A percentile compares a stretch with the other conserved stretches of the same genome.
These are phyloP conservation scores for Chelon labrosus DNA, from an alignment of 2,797 vertebrate genomes.

Conservation along the genomic window DNA sequence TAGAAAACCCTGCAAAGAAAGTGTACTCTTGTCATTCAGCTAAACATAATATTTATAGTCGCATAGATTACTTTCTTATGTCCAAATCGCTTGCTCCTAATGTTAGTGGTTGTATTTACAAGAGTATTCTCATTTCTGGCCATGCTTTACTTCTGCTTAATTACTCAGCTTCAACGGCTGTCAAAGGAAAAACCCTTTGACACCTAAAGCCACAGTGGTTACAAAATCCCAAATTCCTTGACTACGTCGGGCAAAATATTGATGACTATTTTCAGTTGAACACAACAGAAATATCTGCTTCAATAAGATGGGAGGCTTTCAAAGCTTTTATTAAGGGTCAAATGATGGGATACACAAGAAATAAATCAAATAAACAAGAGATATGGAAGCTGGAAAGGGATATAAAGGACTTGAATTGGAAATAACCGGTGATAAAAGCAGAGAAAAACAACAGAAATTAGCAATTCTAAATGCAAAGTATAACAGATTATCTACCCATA, in stretches of 20 bases:
- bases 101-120: neutral
- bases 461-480: too few species aligned
- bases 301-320: neutral
- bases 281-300: too few species aligned
- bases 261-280: neutral
- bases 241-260: too few species aligned
- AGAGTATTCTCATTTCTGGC: neutral
- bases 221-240: too few species aligned
- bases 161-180: neutral
- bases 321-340: neutral
- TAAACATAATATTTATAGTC: neutral
- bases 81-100: neutral
- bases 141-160: neutral
- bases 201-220: too few species aligned
- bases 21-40: neutral
- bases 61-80: constrained; percentile 7
- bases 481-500: too few species aligned
- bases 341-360: too few species aligned
- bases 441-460: too few species aligned
- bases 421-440: too few species aligned
- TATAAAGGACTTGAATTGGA: too few species aligned
- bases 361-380: too few species aligned
- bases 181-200: neutral
- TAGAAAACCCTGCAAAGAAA: neutral
- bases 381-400: too few species aligned